Evolutionary conservation across 2,797 vertebrate species (phyloP), one percentile per base, ranked within the genome.

Genomic region (Sebastes minor): DNA sequence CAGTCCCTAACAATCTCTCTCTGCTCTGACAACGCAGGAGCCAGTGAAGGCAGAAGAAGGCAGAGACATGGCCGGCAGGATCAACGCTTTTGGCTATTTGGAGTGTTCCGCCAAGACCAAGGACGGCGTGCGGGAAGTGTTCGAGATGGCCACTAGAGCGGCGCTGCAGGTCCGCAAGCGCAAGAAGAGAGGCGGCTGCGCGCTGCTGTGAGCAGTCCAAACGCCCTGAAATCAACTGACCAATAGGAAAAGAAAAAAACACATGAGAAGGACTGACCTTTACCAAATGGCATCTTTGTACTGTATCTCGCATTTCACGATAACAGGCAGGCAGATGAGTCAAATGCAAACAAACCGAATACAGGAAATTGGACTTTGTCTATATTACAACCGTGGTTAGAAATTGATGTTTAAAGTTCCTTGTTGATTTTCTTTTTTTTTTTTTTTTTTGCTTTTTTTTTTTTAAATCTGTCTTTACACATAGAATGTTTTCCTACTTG

Each of bases 81-180:
- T 99, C 93, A 96, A 94, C 0, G 99, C 98, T 85, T 99, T 99
- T 3, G 98, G 98, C 72, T 99, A 98, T 92, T 93, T 99, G 2
- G 99, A 99, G 92, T 99, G 99, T 90, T 99, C 99, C 0, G 99
- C 99, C 93, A 99, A 99, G 94, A 99, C 98, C 11, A 99, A 99
- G 93, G 98, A 99, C 0, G 98, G 98, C 0, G 98, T 99, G 85
- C 95, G 97, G 91, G 98, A 99, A 76, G 98, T 99, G 56, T 99
- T 99, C 0, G 98, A 99, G 95, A 97, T 99, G 98, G 98, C 99
- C 90, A 99, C 99, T 0, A 95, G 97, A 1, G 98, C 98, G 0
- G 99, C 97, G 1, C 95, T 99, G 90, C 98, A 99, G 94, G 98
- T 99, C 46, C 96, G 97, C 38, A 99, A 99, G 92, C 97, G 95